Evolutionary conservation across 1,140 invertebrate species (phyloP).

Genomic region (Chironomus tepperi): DNA sequence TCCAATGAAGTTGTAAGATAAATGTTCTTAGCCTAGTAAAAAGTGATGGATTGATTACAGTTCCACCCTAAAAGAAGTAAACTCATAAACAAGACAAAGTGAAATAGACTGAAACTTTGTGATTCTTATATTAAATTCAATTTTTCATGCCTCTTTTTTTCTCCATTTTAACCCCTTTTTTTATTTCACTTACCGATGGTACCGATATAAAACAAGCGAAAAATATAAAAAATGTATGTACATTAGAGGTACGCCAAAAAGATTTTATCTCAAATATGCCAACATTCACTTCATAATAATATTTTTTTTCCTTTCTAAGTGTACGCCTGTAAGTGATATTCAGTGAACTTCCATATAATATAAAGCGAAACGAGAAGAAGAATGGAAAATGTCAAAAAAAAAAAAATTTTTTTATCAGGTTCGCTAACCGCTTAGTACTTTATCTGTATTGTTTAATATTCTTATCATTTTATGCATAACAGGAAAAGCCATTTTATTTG

Average conservation of each 20-base stretch:
- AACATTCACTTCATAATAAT: neutral
- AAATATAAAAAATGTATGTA: neutral
- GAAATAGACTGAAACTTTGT: neutral
- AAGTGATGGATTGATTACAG: too few relatives aligned
- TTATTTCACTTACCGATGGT: too few relatives aligned
- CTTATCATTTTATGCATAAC: neutral
- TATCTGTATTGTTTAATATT: neutral
- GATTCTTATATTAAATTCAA: neutral
- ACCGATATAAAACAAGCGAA: neutral
- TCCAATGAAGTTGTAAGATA: too few relatives aligned
- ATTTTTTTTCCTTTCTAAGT: neutral
- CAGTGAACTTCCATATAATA: neutral
- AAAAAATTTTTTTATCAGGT: neutral
- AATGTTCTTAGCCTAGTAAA: too few relatives aligned
- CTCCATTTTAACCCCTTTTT: neutral
- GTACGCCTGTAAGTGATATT: neutral
- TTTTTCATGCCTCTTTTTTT: neutral
- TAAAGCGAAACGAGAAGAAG: neutral
- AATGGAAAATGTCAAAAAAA: neutral
- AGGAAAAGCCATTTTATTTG: neutral
- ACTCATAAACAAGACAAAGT: neutral
- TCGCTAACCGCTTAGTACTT: neutral
- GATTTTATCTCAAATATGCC: conserved; percentile 8
- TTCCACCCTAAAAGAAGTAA: too few relatives aligned
- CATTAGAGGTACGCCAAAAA: neutral